Conservation (phyloP, 2,888 invertebrate species). For the Pherbina coryleti region DNA sequence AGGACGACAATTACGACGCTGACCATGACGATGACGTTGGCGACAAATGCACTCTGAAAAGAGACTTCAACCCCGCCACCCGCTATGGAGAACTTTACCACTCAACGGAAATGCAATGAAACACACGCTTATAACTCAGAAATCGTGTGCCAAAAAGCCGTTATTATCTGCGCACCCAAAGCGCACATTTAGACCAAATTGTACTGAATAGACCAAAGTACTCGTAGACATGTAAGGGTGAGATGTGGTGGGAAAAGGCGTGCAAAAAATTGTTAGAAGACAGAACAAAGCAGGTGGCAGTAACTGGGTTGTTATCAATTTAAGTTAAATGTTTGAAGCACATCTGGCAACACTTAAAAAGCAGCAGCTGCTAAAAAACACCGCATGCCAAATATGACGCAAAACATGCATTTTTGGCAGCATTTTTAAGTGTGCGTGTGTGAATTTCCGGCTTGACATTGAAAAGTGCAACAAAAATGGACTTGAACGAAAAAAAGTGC, state of each 20-base stretch:
- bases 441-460: slow-evolving; percentile 1
- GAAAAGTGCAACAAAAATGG: slow-evolving; percentile 2
- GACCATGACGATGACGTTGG: background rate
- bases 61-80: background rate
- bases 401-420: slow-evolving; percentile 4
- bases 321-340: background rate
- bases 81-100: slow-evolving; percentile 17
- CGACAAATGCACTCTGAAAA: slow-evolving; percentile 27
- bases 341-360: slow-evolving; percentile 10
- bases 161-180: slow-evolving; percentile 50
- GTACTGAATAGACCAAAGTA: background rate
- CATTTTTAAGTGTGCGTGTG: background rate
- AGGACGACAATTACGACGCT: background rate
- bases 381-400: background rate
- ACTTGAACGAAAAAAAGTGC: background rate
- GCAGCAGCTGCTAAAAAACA: slow-evolving; percentile 5
- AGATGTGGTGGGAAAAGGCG: background rate
- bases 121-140: slow-evolving; percentile 49
- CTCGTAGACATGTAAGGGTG: background rate
- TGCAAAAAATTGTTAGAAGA: no score
- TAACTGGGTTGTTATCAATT: background rate
- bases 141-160: slow-evolving; percentile 55
- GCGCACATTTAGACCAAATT: slow-evolving; percentile 9
- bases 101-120: slow-evolving; percentile 5
- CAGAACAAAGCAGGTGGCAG: background rate